phyloP scores from a whole-genome alignment of 1,140 invertebrate species.

The Trichonephila clavipes region DNA sequence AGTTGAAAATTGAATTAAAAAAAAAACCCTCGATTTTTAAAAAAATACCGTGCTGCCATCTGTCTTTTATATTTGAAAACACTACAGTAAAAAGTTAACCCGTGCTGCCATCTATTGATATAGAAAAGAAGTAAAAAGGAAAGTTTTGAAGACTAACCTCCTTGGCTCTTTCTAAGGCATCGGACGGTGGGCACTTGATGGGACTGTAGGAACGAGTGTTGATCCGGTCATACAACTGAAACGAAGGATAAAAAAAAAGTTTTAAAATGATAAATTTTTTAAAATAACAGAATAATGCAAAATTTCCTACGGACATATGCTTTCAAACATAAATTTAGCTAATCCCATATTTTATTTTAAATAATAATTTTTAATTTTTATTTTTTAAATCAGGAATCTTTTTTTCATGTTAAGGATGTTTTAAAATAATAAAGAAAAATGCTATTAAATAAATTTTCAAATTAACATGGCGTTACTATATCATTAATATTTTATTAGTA shows the following conservation, averaged over 20 bases:
- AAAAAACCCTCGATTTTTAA: background rate
- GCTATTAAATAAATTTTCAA: too few species aligned
- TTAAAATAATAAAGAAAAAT: too few species aligned
- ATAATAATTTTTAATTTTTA: too few species aligned
- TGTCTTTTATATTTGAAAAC: background rate
- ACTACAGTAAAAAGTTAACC: background rate
- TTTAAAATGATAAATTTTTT: background rate
- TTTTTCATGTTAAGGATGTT: too few species aligned
- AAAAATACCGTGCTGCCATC: background rate
- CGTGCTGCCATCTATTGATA: slow-evolving; percentile 47
- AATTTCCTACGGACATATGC: background rate
- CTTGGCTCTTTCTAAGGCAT: slow-evolving; percentile 89
- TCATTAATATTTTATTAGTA: too few species aligned
- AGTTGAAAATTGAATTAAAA: too few species aligned
- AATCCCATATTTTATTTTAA: too few species aligned
- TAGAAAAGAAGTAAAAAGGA: background rate
- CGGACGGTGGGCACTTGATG: slow-evolving; percentile 87
- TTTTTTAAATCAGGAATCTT: too few species aligned
- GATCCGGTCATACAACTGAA: slow-evolving; percentile 92
- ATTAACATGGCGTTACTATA: too few species aligned
- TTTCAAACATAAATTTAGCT: too few species aligned
- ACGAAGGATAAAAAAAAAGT: slow-evolving; percentile 77
- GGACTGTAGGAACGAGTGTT: slow-evolving; percentile 86
- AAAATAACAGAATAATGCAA: too few species aligned
- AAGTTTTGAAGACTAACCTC: slow-evolving; percentile 79